Evolutionary conservation across 2,797 vertebrate genomes (phyloP).

Genomic region (Graptemys geographica): DNA sequence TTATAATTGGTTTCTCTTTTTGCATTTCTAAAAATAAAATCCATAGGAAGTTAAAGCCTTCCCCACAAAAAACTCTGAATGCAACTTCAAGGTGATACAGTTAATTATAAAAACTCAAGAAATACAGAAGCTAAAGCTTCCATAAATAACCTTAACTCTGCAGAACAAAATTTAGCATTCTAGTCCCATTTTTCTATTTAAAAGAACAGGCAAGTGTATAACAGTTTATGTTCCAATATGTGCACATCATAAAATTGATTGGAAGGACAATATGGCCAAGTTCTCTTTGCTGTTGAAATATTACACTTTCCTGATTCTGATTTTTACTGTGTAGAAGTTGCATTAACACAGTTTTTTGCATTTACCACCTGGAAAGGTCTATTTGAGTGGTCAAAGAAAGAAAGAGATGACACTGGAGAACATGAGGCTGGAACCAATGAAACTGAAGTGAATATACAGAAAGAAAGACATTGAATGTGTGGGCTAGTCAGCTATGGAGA

Average conservation of each 20-base stretch:
- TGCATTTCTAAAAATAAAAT: neutral
- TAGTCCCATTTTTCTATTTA: neutral
- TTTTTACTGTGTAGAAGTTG: neutral
- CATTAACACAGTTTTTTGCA: neutral
- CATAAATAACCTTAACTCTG: neutral
- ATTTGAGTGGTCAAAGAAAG: neutral
- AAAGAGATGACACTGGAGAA: neutral
- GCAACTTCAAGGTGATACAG: neutral
- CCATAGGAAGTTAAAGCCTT: neutral
- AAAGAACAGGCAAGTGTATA: neutral
- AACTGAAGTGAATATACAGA: neutral
- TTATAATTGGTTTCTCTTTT: neutral
- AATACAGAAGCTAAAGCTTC: neutral
- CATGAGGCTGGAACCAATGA: neutral
- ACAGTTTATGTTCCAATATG: neutral
- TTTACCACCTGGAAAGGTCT: neutral
- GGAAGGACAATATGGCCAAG: neutral
- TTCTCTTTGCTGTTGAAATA: neutral
- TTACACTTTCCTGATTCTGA: neutral
- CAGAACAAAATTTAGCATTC: neutral
- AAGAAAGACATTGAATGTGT: neutral
- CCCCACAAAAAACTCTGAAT: neutral
- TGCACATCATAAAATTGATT: neutral
- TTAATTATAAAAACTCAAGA: neutral
- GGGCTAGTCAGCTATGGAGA: neutral